Percentiles rank a stretch among this genome's conserved stretches.
Conservation (phyloP, 2,113 vertebrate genomes). For the Catharus fuscescens region DNA sequence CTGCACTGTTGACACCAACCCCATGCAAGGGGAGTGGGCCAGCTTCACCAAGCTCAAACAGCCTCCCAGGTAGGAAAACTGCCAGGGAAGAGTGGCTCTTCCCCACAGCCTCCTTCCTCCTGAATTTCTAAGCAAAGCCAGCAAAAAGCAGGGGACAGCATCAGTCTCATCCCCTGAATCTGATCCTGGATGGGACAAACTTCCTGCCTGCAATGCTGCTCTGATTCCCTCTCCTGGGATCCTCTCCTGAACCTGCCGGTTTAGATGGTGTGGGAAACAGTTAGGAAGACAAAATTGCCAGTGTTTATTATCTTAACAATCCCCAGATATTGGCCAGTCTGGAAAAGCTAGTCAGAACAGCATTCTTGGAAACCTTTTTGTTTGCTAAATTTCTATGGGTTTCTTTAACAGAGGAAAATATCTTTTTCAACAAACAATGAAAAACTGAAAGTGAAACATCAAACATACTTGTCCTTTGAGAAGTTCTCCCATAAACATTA, state of each 20-base stretch:
- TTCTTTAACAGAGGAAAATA: background rate
- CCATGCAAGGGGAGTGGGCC: rapidly evolving
- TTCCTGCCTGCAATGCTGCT: background rate
- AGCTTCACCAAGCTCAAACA: background rate
- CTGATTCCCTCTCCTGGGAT: rapidly evolving
- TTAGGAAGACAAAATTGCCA: background rate
- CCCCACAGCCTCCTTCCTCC: background rate
- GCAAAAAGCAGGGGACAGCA: background rate
- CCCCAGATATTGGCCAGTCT: background rate
- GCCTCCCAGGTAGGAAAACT: background rate
- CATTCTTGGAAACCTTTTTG: background rate
- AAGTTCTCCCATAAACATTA: background rate
- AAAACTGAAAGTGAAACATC: background rate
- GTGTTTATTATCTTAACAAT: background rate
- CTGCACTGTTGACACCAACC: rapidly evolving
- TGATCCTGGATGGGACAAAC: background rate
- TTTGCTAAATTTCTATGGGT: background rate
- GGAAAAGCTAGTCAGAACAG: background rate
- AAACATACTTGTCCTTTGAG: background rate
- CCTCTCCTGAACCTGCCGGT: background rate
- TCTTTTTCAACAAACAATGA: background rate
- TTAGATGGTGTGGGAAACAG: background rate
- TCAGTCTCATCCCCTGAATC: background rate
- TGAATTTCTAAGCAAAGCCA: background rate
- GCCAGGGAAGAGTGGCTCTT: background rate